These are phyloP conservation scores for Cryptocheilus praepositus DNA, from an alignment of 2,888 invertebrate genomes.

Conservation along the genomic window DNA sequence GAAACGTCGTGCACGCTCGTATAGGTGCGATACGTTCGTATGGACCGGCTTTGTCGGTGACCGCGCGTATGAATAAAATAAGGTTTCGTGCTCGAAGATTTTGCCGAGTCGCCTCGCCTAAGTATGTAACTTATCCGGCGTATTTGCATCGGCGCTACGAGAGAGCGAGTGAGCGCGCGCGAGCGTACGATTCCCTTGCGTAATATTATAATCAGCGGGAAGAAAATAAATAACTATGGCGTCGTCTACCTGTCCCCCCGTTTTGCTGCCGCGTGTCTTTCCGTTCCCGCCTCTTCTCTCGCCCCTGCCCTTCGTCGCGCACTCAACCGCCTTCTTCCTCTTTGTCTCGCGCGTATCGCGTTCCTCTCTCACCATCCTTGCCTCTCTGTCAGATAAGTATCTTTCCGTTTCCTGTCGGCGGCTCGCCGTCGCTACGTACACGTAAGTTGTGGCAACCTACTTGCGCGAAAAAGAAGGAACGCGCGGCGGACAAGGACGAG, in stretches of 20 bases:
- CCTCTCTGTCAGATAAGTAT: constrained; percentile 56
- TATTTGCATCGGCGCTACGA: constrained; percentile 56
- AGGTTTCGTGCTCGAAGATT: constrained; percentile 42
- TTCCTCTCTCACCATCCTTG: constrained; percentile 32
- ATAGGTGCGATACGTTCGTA: background rate
- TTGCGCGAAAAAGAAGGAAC: constrained; percentile 27
- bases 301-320: background rate
- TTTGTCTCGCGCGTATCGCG: constrained; percentile 13
- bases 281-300: background rate
- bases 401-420: constrained; percentile 64
- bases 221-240: constrained; percentile 64
- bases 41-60: constrained; percentile 10
- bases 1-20: background rate
- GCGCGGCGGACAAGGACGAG: constrained; percentile 22
- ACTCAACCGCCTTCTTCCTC: constrained; percentile 5
- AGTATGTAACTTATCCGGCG: constrained; percentile 38
- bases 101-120: constrained; percentile 34
- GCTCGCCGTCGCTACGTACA: constrained; percentile 41
- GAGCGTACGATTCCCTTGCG: constrained; percentile 48
- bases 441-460: constrained; percentile 1
- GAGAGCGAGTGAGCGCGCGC: background rate
- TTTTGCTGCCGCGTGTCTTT: background rate
- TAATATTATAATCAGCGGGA: constrained; percentile 68
- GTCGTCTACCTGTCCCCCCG: constrained; percentile 31
- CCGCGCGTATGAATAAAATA: constrained; percentile 59